These are phyloP conservation scores for Scaptomyza tumidula DNA, from an alignment of 2,888 invertebrate species.

Conservation along the genomic window DNA sequence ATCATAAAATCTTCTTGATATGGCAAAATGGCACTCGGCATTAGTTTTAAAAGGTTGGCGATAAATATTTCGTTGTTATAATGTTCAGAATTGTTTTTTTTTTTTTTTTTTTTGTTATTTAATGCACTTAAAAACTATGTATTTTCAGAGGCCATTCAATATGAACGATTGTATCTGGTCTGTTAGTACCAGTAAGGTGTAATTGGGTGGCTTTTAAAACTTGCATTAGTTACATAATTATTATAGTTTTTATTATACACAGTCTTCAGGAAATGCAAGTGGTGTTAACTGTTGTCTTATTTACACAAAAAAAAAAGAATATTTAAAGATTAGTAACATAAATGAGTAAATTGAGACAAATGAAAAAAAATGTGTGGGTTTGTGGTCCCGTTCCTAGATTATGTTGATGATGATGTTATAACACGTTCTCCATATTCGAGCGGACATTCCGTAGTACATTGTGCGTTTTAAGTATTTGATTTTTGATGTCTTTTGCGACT, in stretches of 20 bases:
- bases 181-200: slow-evolving; percentile 21
- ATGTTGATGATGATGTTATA: slow-evolving; percentile 65
- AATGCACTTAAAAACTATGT: slow-evolving; percentile 37
- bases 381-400: slow-evolving; percentile 19
- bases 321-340: slow-evolving; percentile 20
- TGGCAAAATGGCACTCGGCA: slow-evolving; percentile 42
- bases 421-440: slow-evolving; percentile 88
- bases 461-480: slow-evolving; percentile 92
- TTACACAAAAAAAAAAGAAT: slow-evolving; percentile 14
- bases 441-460: slow-evolving; percentile 90
- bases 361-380: slow-evolving; percentile 7
- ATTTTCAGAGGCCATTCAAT: slow-evolving; percentile 72
- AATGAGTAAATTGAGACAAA: slow-evolving; percentile 13
- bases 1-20: slow-evolving; percentile 26
- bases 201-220: slow-evolving; percentile 20
- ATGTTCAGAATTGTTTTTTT: neutral
- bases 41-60: slow-evolving; percentile 6
- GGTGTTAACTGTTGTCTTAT: slow-evolving; percentile 38
- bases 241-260: slow-evolving; percentile 49
- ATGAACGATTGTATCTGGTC: slow-evolving; percentile 70
- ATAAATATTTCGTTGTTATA: too few species aligned
- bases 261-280: slow-evolving; percentile 71
- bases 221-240: slow-evolving; percentile 43
- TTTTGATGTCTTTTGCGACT: slow-evolving; percentile 93
- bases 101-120: slow-evolving; percentile 6